phyloP scores from a whole-genome alignment of 2,888 invertebrate genomes.

The Luperina nickerlii region DNA sequence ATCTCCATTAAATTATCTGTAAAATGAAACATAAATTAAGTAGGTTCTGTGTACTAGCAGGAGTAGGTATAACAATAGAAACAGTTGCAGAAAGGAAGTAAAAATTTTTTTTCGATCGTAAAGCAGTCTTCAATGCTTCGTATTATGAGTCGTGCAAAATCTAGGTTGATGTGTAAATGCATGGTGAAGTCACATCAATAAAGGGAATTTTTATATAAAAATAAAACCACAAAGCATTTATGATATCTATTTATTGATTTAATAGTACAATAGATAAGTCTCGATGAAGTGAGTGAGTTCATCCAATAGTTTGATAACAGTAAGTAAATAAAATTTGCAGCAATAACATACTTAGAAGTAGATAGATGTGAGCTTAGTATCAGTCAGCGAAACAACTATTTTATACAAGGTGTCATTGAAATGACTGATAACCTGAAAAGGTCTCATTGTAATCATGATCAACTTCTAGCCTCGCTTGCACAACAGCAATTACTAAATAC shows the following conservation, averaged over 20 bases:
- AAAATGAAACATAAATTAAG: too few relatives aligned
- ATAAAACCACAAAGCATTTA: slow-evolving; percentile 64
- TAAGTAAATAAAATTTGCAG: slow-evolving; percentile 85
- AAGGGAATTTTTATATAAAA: slow-evolving; percentile 10
- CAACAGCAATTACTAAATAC: neutral
- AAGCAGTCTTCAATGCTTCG: too few relatives aligned
- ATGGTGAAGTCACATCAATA: neutral
- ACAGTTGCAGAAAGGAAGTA: too few relatives aligned
- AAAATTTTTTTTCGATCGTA: too few relatives aligned
- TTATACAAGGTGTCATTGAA: neutral
- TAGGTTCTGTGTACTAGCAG: too few relatives aligned
- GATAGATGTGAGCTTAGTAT: slow-evolving; percentile 26
- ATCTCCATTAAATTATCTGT: too few relatives aligned
- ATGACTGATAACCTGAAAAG: neutral
- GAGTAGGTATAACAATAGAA: too few relatives aligned
- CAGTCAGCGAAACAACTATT: slow-evolving; percentile 34
- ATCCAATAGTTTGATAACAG: slow-evolving; percentile 73
- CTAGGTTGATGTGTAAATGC: neutral
- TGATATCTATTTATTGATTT: slow-evolving; percentile 87
- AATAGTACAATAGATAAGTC: slow-evolving; percentile 83
- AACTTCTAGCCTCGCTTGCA: neutral
- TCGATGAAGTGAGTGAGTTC: slow-evolving; percentile 84
- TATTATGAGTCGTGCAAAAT: neutral
- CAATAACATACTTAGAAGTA: slow-evolving; percentile 77
- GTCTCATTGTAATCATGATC: neutral